Conservation (phyloP, 2,797 vertebrate genomes). For the Acanthis flammea region DNA sequence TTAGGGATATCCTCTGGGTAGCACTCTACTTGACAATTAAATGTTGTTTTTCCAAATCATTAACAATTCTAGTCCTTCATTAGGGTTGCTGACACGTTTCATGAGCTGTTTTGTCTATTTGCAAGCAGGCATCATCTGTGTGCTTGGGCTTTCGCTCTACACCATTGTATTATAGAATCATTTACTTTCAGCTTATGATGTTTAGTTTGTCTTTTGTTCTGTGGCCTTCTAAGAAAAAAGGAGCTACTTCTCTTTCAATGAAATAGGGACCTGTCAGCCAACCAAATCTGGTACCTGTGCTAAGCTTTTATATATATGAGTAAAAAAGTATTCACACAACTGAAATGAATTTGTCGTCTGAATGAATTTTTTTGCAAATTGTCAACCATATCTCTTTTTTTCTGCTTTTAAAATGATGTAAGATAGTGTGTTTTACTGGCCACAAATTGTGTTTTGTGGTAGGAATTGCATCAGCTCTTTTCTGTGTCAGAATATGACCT, state of each 20-base stretch:
- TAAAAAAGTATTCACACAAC: background rate
- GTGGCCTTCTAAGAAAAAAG: background rate
- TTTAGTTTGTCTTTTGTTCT: background rate
- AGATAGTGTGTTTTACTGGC: background rate
- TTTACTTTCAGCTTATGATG: background rate
- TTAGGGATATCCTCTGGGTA: background rate
- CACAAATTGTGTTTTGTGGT: background rate
- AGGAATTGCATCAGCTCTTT: background rate
- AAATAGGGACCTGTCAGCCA: background rate
- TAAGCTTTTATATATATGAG: background rate
- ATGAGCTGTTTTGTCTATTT: background rate
- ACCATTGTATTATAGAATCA: background rate
- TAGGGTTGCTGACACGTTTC: rapidly evolving
- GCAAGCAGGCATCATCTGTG: background rate
- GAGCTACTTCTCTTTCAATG: background rate
- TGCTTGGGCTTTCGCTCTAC: background rate
- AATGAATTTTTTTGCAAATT: background rate
- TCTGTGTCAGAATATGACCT: background rate
- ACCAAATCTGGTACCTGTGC: background rate
- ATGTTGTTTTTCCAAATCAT: background rate
- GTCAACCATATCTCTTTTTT: background rate
- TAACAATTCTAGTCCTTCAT: background rate
- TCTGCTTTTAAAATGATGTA: background rate
- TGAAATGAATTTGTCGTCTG: background rate
- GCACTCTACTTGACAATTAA: background rate